Evolutionary conservation across 30 jellyfish, hydroid and myxozoan genomes (phyloP).

Genomic region (Turritopsis dohrnii): DNA sequence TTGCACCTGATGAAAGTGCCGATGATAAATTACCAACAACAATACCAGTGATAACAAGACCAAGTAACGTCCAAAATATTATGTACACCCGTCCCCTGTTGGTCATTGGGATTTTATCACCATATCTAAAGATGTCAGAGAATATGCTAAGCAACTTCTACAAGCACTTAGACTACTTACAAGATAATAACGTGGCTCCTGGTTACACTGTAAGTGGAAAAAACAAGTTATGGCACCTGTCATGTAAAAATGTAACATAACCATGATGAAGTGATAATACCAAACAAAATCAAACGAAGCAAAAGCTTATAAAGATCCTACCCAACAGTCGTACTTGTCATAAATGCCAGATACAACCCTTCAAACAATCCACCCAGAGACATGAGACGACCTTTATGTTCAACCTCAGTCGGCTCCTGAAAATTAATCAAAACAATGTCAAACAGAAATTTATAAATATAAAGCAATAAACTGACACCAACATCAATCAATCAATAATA

Average conservation of each 20-base stretch:
- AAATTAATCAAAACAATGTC: not conserved
- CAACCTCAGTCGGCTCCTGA: slow-evolving; percentile 2
- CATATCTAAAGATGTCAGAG: not conserved
- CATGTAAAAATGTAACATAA: too few species aligned
- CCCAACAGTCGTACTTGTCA: slow-evolving; percentile 19
- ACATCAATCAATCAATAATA: not conserved
- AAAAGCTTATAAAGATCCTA: not conserved
- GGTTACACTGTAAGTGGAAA: too few species aligned
- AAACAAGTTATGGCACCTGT: too few species aligned
- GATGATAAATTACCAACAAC: slow-evolving; percentile 7
- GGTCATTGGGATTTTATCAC: slow-evolving; percentile 4
- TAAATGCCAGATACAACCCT: not conserved
- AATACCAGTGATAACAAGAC: slow-evolving; percentile 2
- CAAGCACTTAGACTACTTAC: too few species aligned
- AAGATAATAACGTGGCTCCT: too few species aligned
- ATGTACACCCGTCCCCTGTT: not conserved
- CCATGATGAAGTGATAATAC: too few species aligned
- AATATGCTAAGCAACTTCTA: not conserved
- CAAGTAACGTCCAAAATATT: slow-evolving; percentile 14
- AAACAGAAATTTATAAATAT: too few species aligned
- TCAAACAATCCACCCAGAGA: slow-evolving; percentile 12
- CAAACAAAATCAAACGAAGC: too few species aligned
- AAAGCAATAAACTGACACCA: too few species aligned
- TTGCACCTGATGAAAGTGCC: not conserved
- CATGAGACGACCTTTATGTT: not conserved